Conservation (phyloP, 2,888 invertebrate genomes). For the Scaptomyza tumidula region DNA sequence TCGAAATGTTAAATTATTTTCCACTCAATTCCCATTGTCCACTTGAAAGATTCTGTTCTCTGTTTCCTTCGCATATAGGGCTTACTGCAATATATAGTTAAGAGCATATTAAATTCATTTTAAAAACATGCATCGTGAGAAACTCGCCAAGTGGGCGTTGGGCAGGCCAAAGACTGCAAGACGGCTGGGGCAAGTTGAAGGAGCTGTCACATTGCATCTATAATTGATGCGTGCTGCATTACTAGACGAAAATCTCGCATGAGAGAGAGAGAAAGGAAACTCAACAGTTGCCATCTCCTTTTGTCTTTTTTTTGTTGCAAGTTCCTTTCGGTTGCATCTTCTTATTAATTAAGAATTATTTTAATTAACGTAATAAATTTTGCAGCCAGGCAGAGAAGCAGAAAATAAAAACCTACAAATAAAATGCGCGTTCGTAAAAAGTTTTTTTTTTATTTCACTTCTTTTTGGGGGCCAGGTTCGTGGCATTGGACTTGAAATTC, state of each 20-base stretch:
- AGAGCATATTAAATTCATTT: constrained; percentile 72
- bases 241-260: constrained; percentile 58
- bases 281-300: constrained; percentile 37
- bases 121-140: constrained; percentile 67
- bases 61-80: constrained; percentile 2
- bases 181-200: not conserved
- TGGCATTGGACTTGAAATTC: constrained; percentile 22
- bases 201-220: constrained; percentile 41
- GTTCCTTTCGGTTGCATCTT: constrained; percentile 40
- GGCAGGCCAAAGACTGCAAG: constrained; percentile 3
- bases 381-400: constrained; percentile 52
- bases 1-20: too few species aligned
- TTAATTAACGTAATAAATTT: constrained; percentile 85
- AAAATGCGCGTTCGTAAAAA: constrained; percentile 43
- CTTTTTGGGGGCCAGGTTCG: constrained; percentile 28
- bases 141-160: constrained; percentile 61
- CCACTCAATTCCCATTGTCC: constrained; percentile 11
- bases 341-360: constrained; percentile 85
- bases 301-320: not conserved
- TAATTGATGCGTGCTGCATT: constrained; percentile 71
- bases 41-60: not conserved
- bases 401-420: constrained; percentile 14
- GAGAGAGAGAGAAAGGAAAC: not conserved
- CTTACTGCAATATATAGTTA: constrained; percentile 30
- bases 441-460: constrained; percentile 20